Conservation (phyloP, 2,888 invertebrate species). For the Agapostemon virescens region DNA sequence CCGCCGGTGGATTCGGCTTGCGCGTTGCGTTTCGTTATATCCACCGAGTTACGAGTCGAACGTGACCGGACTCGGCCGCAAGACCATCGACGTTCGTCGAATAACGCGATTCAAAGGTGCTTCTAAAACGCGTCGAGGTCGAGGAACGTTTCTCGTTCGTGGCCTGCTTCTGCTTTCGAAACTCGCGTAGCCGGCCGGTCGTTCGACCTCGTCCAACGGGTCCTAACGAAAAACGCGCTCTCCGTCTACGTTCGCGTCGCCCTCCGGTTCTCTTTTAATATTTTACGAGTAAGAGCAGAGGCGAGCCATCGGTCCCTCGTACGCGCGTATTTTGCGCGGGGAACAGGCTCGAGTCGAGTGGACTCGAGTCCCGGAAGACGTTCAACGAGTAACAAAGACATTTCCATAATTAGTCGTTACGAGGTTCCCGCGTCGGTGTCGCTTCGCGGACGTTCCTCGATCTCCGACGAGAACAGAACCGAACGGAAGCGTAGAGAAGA, state of each 20-base stretch:
- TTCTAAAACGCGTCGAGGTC: slow-evolving; percentile 40
- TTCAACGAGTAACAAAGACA: slow-evolving; percentile 66
- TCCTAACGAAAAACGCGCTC: slow-evolving; percentile 14
- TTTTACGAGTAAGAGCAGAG: slow-evolving; percentile 3
- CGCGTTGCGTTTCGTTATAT: slow-evolving; percentile 75
- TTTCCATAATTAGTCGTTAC: slow-evolving; percentile 67
- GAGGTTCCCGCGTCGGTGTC: slow-evolving; percentile 49
- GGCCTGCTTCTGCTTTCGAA: slow-evolving; percentile 35
- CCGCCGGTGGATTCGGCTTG: slow-evolving; percentile 70
- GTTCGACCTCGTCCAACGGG: slow-evolving; percentile 16
- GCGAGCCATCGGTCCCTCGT: neutral
- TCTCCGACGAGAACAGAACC: neutral
- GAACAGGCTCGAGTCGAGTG: neutral
- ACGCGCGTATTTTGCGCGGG: neutral
- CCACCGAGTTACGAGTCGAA: slow-evolving; percentile 73
- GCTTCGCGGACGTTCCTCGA: slow-evolving; percentile 40
- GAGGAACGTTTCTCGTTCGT: slow-evolving; percentile 48
- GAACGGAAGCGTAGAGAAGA: neutral
- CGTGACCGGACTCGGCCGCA: slow-evolving; percentile 74
- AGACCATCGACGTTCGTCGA: slow-evolving; percentile 53
- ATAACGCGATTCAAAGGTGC: slow-evolving; percentile 58
- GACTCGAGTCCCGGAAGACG: slow-evolving; percentile 58
- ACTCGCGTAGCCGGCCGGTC: slow-evolving; percentile 1
- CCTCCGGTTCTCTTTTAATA: slow-evolving; percentile 17
- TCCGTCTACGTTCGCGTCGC: neutral